These are phyloP conservation scores for Latrodectus elegans DNA, from an alignment of 2,888 invertebrate genomes.

Conservation along the genomic window DNA sequence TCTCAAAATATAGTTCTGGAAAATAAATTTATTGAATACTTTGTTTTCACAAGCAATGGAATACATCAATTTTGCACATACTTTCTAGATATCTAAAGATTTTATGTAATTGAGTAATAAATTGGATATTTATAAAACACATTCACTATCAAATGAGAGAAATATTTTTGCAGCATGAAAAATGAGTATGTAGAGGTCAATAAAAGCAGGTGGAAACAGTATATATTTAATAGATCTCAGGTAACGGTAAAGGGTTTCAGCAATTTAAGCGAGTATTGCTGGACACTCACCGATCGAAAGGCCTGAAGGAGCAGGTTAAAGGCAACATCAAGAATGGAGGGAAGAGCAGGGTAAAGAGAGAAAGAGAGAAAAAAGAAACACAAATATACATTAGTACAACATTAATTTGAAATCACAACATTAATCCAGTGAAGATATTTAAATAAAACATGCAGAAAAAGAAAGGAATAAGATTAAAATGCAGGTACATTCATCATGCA, in stretches of 20 bases:
- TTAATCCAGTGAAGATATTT: conserved; percentile 10
- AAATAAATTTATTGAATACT: no score
- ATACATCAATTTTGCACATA: no score
- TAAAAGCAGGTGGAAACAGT: background rate
- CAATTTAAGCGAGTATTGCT: conserved; percentile 50
- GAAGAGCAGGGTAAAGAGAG: conserved; percentile 69
- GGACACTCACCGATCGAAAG: conserved; percentile 76
- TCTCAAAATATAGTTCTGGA: no score
- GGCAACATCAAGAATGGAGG: conserved; percentile 70
- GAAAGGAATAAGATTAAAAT: conserved; percentile 26
- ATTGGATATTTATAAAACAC: no score
- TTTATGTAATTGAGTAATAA: no score
- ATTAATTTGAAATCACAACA: conserved; percentile 55
- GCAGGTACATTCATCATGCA: conserved; percentile 51
- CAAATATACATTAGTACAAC: conserved; percentile 67
- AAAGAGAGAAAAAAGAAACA: conserved; percentile 65
- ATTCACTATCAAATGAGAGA: no score
- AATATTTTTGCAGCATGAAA: no score
- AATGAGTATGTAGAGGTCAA: no score
- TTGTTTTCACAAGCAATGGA: no score
- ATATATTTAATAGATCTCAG: conserved; percentile 8
- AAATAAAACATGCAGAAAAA: conserved; percentile 36
- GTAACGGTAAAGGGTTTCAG: conserved; percentile 36
- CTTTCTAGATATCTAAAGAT: no score
- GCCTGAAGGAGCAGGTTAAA: conserved; percentile 72